A percentile compares a stretch with the other conserved stretches of the same genome.
phyloP scores from a whole-genome alignment of 2,888 invertebrate species.

The Zhuqinia jingwanae region DNA sequence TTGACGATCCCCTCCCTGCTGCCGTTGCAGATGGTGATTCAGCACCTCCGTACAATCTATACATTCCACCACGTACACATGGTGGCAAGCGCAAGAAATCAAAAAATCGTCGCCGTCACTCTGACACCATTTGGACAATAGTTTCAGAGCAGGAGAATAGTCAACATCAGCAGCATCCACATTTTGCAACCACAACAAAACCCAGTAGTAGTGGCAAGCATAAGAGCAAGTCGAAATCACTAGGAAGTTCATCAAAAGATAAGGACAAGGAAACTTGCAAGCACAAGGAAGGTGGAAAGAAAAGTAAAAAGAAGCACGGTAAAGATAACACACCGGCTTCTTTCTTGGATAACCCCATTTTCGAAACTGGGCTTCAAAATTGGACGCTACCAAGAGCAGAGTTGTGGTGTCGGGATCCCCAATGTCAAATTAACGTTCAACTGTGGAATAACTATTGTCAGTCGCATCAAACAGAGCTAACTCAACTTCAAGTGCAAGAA shows the following conservation, averaged over 20 bases:
- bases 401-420: slow-evolving; percentile 74
- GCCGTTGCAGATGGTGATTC: neutral
- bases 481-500: slow-evolving; percentile 67
- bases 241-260: slow-evolving; percentile 12
- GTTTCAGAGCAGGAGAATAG: slow-evolving; percentile 63
- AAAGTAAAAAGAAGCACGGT: slow-evolving; percentile 53
- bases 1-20: slow-evolving; percentile 10
- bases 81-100: slow-evolving; percentile 59
- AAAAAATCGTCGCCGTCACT: slow-evolving; percentile 57
- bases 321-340: slow-evolving; percentile 2
- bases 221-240: slow-evolving; percentile 42
- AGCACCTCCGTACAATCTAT: slow-evolving; percentile 36
- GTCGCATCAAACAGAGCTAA: slow-evolving; percentile 57
- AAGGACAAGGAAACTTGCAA: slow-evolving; percentile 28
- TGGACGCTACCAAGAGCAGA: slow-evolving; percentile 75
- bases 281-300: neutral
- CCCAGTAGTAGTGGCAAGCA: neutral
- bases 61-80: slow-evolving; percentile 63
- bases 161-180: slow-evolving; percentile 21
- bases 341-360: slow-evolving; percentile 73
- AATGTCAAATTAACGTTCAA: slow-evolving; percentile 72
- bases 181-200: slow-evolving; percentile 26
- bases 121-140: slow-evolving; percentile 70
- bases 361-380: slow-evolving; percentile 63
- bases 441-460: slow-evolving; percentile 70